Base-by-base conservation (phyloP, 2,113 vertebrate genomes). In the Crotalus tigris region DNA sequence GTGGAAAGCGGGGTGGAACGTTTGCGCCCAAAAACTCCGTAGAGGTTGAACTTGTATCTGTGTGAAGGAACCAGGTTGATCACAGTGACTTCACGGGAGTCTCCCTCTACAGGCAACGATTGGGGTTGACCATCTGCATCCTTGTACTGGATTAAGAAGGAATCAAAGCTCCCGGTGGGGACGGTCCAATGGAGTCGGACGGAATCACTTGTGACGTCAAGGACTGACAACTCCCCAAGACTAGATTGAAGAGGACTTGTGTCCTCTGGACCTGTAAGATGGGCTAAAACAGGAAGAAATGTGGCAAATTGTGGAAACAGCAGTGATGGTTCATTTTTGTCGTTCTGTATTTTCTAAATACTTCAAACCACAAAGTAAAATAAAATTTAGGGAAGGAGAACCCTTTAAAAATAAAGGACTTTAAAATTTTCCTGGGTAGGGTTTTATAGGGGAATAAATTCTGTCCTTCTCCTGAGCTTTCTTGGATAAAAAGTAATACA, bases 1-100 rank as follows among this genome's bases (percentile, higher is more conserved):
- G 69, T 54, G 0, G 93, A 92, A 69, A 96, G 57, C 3, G 97
- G 95, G 21, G 95, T 94, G 0, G 94, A 39, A 53, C 93, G 97
- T 10, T 92, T 96, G 24, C 88, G 94, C 13, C 94, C 94, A 49
- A 90, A 93, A 23, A 97, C 51, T 7, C 97, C 97, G 0, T 97
- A 97, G 21, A 97, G 96, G 85, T 96, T 94, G 92, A 98, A 97
- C 15, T 95, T 94, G 94, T 97, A 46, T 46, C 46, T 46, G 46
- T 4, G 46, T 5, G 46, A 46, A 46, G 46, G 46, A 46, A 5
- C 46, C 94, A 97, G 93, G 24, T 94, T 93, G 26, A 75, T 3
- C 13, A 97, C 0, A 0, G 86, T 92, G 92, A 96, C 46, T 0
- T 93, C 92, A 17, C 9, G 95, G 6, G 90, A 81, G 0, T 24